These are phyloP conservation scores for Sturnus vulgaris DNA, from an alignment of 2,113 vertebrate species.

Conservation along the genomic window DNA sequence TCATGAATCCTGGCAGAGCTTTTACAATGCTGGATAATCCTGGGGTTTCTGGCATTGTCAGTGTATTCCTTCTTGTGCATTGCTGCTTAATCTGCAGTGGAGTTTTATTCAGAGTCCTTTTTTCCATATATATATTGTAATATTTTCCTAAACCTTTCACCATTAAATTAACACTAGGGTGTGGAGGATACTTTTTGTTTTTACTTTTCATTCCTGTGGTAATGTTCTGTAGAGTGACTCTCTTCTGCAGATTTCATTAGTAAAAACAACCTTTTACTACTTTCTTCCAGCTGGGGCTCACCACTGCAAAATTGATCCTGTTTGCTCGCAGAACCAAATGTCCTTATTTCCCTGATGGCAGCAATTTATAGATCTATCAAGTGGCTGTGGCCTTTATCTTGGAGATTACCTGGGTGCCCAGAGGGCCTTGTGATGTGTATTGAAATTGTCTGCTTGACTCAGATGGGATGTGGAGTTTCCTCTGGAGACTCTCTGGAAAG, in stretches of 20 bases:
- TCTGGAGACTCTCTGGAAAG: neutral
- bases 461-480: neutral
- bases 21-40: neutral
- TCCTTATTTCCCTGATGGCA: neutral
- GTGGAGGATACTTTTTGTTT: neutral
- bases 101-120: neutral
- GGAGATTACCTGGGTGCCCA: neutral
- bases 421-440: neutral
- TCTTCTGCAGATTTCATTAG: neutral
- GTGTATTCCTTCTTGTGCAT: neutral
- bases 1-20: neutral
- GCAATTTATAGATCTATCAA: neutral
- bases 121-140: neutral
- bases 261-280: neutral
- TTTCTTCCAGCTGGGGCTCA: neutral
- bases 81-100: neutral
- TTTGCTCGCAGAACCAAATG: neutral
- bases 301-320: neutral
- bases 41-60: neutral
- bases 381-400: neutral
- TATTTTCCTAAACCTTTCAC: neutral
- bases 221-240: neutral
- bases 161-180: neutral
- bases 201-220: neutral
- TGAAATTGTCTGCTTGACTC: neutral